Conservation (phyloP, 2,888 invertebrate species). For the Acleris sparsana region DNA sequence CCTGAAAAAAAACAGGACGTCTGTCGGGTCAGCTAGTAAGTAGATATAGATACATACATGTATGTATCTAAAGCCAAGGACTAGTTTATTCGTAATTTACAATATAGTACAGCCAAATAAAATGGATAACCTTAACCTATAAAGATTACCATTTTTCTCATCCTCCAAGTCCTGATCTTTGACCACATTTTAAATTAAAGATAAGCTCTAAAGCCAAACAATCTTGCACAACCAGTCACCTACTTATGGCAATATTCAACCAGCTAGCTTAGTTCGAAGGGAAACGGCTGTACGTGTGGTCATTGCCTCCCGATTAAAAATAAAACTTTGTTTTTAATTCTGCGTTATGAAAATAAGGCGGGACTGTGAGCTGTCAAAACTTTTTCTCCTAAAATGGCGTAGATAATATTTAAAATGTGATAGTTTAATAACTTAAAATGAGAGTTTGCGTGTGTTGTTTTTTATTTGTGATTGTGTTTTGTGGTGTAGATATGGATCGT, state of each 20-base stretch:
- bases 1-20: too few species aligned
- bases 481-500: constrained; percentile 42
- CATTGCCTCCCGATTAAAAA: constrained; percentile 19
- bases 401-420: constrained; percentile 6
- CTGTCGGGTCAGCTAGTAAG: too few species aligned
- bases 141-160: not conserved
- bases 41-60: too few species aligned
- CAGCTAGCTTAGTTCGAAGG: constrained; percentile 25
- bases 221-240: constrained; percentile 25
- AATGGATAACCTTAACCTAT: not conserved
- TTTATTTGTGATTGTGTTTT: constrained; percentile 38
- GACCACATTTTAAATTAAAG: constrained; percentile 32
- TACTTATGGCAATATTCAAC: constrained; percentile 20
- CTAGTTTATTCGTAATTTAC: too few species aligned
- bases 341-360: constrained; percentile 14
- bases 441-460: constrained; percentile 38
- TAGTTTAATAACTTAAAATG: constrained; percentile 15
- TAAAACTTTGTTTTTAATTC: constrained; percentile 16
- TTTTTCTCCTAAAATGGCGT: constrained; percentile 1
- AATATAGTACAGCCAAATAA: too few species aligned
- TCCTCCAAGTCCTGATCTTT: constrained; percentile 20
- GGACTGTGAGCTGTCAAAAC: constrained; percentile 6
- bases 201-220: constrained; percentile 11
- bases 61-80: too few species aligned
- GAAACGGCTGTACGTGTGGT: constrained; percentile 23